A percentile compares a stretch with the other conserved stretches of the same genome.
Conservation (phyloP, 2,888 invertebrate genomes). For the Torymus auratus region DNA sequence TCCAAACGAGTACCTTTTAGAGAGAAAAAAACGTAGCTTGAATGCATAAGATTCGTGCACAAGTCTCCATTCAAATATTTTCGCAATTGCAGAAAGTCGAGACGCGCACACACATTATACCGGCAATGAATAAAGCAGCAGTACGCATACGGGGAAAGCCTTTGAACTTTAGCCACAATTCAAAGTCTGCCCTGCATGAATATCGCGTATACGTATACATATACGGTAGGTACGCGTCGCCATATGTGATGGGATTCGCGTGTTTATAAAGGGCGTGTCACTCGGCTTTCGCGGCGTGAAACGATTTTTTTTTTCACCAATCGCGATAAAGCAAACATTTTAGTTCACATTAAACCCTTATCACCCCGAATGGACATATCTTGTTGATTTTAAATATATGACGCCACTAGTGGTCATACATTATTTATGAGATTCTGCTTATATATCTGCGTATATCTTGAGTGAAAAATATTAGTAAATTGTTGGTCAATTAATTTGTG, state of each 20-base stretch:
- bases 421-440: constrained; percentile 1
- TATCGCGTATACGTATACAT: not conserved
- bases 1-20: too few relatives aligned
- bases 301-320: constrained; percentile 15
- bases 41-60: too few relatives aligned
- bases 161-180: constrained; percentile 23
- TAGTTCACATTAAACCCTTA: constrained; percentile 9
- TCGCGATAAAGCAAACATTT: constrained; percentile 17
- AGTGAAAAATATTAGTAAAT: constrained; percentile 8
- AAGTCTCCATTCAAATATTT: not conserved
- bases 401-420: not conserved
- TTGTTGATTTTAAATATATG: too few relatives aligned
- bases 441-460: not conserved
- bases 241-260: constrained; percentile 31
- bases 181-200: constrained; percentile 9
- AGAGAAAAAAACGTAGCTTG: too few relatives aligned
- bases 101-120: not conserved
- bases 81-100: not conserved
- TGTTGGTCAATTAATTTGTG: constrained; percentile 9
- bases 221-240: not conserved
- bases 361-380: not conserved
- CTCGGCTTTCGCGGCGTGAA: constrained; percentile 27
- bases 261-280: constrained; percentile 41
- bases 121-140: constrained; percentile 9
- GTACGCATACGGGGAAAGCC: not conserved